These are phyloP conservation scores for Nematopogon swammerdamellus DNA, from an alignment of 2,888 invertebrate species.

Conservation along the genomic window DNA sequence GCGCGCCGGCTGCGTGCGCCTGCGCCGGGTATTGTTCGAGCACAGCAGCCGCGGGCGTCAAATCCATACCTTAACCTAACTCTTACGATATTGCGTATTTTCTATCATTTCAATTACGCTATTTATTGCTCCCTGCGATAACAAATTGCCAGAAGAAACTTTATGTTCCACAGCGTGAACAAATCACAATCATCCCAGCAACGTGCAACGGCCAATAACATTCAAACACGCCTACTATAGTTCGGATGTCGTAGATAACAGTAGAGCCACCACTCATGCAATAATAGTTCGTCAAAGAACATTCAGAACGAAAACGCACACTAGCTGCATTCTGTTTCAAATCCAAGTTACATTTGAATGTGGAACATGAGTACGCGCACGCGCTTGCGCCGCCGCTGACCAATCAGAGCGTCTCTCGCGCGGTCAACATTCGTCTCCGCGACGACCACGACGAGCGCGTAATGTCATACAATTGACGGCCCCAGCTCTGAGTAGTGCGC, in stretches of 20 bases:
- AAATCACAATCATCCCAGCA: background rate
- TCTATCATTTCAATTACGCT: slow-evolving; percentile 46
- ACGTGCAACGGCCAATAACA: background rate
- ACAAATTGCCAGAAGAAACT: background rate
- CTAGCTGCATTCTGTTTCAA: too few species aligned
- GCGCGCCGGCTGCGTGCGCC: slow-evolving; percentile 20
- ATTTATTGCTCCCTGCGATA: background rate
- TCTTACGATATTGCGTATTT: slow-evolving; percentile 52
- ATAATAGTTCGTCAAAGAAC: too few species aligned
- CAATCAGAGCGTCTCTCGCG: too few species aligned
- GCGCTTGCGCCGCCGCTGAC: too few species aligned
- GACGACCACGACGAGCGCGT: background rate
- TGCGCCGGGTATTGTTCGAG: slow-evolving; percentile 32
- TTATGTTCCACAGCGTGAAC: background rate
- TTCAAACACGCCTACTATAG: too few species aligned
- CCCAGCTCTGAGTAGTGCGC: background rate
- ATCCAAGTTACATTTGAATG: background rate
- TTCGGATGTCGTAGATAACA: too few species aligned
- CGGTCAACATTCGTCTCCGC: background rate
- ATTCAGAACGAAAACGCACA: too few species aligned
- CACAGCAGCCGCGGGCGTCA: slow-evolving; percentile 30
- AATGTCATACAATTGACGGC: background rate
- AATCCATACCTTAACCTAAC: slow-evolving; percentile 44
- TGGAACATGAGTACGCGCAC: too few species aligned
- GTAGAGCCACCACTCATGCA: too few species aligned